Percentiles rank a stretch among this genome's conserved stretches.
Conservation (phyloP, 2,888 invertebrate genomes). For the Strigamia transsilvanica region DNA sequence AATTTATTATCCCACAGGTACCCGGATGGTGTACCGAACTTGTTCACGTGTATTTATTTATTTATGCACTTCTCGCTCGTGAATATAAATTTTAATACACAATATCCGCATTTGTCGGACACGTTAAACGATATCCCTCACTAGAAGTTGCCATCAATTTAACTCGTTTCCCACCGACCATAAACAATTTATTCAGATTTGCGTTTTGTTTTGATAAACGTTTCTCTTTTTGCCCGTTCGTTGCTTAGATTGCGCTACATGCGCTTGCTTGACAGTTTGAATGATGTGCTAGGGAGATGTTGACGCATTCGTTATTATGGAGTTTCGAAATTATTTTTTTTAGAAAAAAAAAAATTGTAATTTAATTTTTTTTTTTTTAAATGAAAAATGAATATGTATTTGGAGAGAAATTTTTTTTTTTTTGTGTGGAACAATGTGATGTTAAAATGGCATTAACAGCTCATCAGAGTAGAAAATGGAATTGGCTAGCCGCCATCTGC, state of each 20-base stretch:
- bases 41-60: not conserved
- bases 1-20: constrained; percentile 32
- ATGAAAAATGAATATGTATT: too few relatives aligned
- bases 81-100: constrained; percentile 38
- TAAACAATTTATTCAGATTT: constrained; percentile 1
- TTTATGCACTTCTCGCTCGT: constrained; percentile 27
- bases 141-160: not conserved
- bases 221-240: not conserved
- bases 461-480: constrained; percentile 1
- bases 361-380: too few relatives aligned
- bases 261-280: not conserved
- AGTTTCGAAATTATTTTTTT: too few relatives aligned
- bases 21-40: not conserved
- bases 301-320: too few relatives aligned
- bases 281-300: not conserved
- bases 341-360: too few relatives aligned
- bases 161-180: not conserved
- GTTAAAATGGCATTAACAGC: constrained; percentile 36
- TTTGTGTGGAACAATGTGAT: not conserved
- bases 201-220: constrained; percentile 20
- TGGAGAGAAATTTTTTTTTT: too few relatives aligned
- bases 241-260: not conserved
- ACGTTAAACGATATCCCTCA: not conserved
- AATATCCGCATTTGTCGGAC: not conserved
- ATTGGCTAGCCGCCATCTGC: constrained; percentile 7